Base-by-base conservation (phyloP, 1,140 invertebrate genomes). In the Tetraneura akinire region DNA sequence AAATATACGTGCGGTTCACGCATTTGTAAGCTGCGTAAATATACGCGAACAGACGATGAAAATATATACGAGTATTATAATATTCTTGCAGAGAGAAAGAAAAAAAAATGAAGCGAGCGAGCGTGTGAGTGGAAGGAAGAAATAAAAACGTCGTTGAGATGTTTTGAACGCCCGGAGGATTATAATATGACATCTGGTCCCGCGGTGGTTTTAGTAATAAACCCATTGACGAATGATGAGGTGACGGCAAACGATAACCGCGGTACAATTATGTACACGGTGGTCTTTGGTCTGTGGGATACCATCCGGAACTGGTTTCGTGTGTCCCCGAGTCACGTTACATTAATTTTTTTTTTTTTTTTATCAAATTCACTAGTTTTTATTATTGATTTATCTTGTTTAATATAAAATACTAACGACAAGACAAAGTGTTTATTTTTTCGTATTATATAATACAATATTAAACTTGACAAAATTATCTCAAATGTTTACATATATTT, bases 61-160 rank as follows among this genome's bases (percentile, higher is more conserved):
- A 29, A 14, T 16, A 16, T 57, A 21, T 21, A 10, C 10, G 1
- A 66, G 29, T 3, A 29, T 9, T n/a, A n/a, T n/a, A n/a, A n/a
- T n/a, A n/a, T n/a, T n/a, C n/a, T n/a, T n/a, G n/a, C 6, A 45
- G n/a, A 66, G 64, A 42, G 37, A 23, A 3, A 42, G 1, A 42
- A 29, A 68, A 3, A 37, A 4, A 5, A 4, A 45, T 14, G n/a
- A 10, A 21, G 0, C 3, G 29, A 13, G 51, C 32, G 26, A 62
- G 60, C 3, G 16, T 29, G 8, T 9, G 2, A 55, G 51, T 3
- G 53, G 37, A 3, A 76, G 73, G 73, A 76, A 76, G 53, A n/a
- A 76, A 76, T 76, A 76, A 76, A 76, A 76, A 76, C 55, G 73
- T 76, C 73, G 32, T 76, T 57, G 51, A 42, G 70, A 73, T 53